These are phyloP conservation scores for Nothobranchius furzeri DNA, from an alignment of 2,113 vertebrate genomes.

Conservation along the genomic window DNA sequence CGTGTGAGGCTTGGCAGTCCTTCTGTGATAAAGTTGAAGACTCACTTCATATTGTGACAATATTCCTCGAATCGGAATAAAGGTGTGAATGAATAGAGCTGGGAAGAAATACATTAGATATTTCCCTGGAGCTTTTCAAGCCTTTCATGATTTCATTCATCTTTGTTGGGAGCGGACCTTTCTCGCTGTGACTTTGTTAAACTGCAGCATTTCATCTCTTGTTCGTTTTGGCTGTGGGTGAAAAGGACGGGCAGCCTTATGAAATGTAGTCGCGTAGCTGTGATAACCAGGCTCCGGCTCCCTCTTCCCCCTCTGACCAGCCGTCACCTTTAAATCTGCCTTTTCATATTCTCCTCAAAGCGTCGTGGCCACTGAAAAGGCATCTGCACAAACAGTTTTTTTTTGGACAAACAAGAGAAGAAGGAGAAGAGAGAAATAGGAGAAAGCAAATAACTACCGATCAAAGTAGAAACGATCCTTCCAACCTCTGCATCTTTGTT, in stretches of 20 bases:
- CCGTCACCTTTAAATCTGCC: constrained; percentile 99
- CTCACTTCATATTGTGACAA: constrained; percentile 45
- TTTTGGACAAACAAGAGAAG: constrained; percentile 93
- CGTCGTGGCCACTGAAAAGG: constrained; percentile 96
- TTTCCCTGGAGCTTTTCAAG: constrained; percentile 53
- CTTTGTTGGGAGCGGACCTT: constrained; percentile 57
- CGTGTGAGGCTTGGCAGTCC: constrained; percentile 32
- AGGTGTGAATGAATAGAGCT: constrained; percentile 46
- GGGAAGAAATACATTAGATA: constrained; percentile 56
- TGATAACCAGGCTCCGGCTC: constrained; percentile 76
- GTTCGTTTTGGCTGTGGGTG: constrained; percentile 80
- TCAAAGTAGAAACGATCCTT: constrained; percentile 65
- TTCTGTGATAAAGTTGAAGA: constrained; percentile 45
- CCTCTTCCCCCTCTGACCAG: constrained; percentile 75
- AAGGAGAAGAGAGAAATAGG: constrained; percentile 78
- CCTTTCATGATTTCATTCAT: constrained; percentile 60
- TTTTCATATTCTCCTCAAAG: constrained; percentile 99
- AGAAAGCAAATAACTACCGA: constrained; percentile 89
- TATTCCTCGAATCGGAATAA: constrained; percentile 35
- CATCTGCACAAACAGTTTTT: constrained; percentile 92
- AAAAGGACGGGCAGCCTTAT: constrained; percentile 59
- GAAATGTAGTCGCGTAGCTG: constrained; percentile 65
- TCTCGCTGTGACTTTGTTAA: constrained; percentile 68
- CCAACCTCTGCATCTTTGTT: too few species aligned
- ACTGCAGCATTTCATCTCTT: constrained; percentile 85